These are phyloP conservation scores for Ganaspis sp. DNA, from an alignment of 1,140 invertebrate genomes.

Conservation along the genomic window DNA sequence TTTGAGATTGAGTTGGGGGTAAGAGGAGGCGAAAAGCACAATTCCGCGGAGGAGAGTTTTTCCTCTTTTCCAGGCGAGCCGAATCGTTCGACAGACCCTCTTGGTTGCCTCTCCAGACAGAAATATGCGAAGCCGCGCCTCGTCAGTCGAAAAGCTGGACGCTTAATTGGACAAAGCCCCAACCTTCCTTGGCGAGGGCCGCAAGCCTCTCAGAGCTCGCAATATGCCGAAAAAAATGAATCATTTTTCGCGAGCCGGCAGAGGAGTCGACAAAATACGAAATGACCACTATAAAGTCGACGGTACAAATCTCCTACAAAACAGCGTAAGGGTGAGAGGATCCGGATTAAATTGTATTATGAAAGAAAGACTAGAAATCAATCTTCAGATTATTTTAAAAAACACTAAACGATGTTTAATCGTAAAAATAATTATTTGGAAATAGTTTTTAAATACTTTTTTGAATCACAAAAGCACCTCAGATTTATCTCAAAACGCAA, in stretches of 20 bases:
- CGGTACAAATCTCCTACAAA: too few relatives aligned
- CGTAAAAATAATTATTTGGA: too few relatives aligned
- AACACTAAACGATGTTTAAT: too few relatives aligned
- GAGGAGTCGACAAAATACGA: conserved; percentile 49
- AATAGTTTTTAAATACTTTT: too few relatives aligned
- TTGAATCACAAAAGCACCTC: too few relatives aligned
- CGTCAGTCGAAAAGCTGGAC: conserved; percentile 69
- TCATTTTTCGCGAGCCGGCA: conserved; percentile 62
- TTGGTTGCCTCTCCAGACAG: conserved; percentile 65
- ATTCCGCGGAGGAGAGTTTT: conserved; percentile 56
- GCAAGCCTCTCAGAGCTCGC: conserved; percentile 63
- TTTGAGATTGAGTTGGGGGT: conserved; percentile 32
- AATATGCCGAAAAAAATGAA: conserved; percentile 71
- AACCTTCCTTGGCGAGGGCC: conserved; percentile 64
- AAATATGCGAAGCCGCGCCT: conserved; percentile 68
- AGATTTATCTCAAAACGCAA: not conserved
- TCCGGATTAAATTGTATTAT: not conserved
- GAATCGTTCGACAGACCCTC: conserved; percentile 48
- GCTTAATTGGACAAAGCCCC: conserved; percentile 76
- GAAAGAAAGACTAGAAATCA: too few relatives aligned
- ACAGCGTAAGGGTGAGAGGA: not conserved
- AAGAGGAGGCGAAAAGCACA: conserved; percentile 37
- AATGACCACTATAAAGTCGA: conserved; percentile 20
- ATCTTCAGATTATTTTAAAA: too few relatives aligned
- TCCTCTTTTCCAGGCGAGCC: conserved; percentile 59